phyloP scores from a whole-genome alignment of 2,113 vertebrate species.

The Hucho hucho region DNA sequence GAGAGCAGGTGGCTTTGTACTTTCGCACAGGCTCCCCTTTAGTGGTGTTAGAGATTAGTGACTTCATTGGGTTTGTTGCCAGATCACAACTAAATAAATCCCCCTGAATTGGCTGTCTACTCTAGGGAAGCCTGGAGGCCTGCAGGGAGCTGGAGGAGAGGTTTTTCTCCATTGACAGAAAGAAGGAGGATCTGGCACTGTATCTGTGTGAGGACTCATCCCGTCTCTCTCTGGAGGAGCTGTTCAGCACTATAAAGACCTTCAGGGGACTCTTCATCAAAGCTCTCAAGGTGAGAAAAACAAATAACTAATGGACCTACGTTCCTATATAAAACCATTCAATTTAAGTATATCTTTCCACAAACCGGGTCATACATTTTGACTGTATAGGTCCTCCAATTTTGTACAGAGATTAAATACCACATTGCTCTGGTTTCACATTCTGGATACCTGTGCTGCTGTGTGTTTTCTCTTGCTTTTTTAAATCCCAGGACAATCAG shows the following conservation, averaged over 20 bases:
- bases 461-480: not conserved
- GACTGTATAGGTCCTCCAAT: too few relatives aligned
- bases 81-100: not conserved
- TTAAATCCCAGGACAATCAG: constrained; percentile 78
- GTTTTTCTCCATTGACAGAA: constrained; percentile 73
- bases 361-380: too few relatives aligned
- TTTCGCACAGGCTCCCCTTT: not conserved
- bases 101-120: not conserved
- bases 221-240: constrained; percentile 82
- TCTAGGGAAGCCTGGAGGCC: constrained; percentile 73
- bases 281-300: constrained; percentile 78
- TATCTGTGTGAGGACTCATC: constrained; percentile 86
- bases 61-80: not conserved
- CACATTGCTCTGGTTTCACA: too few relatives aligned
- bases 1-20: not conserved
- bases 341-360: too few relatives aligned
- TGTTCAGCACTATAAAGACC: constrained; percentile 82
- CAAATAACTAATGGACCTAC: not conserved
- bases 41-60: not conserved
- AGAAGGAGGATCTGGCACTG: constrained; percentile 74
- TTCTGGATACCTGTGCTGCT: not conserved
- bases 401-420: too few relatives aligned
- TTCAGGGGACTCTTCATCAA: constrained; percentile 84
- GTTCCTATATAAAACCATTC: not conserved
- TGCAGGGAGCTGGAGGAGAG: constrained; percentile 73